Conservation (phyloP, 2,113 vertebrate species). For the Rhynchomys soricoides region DNA sequence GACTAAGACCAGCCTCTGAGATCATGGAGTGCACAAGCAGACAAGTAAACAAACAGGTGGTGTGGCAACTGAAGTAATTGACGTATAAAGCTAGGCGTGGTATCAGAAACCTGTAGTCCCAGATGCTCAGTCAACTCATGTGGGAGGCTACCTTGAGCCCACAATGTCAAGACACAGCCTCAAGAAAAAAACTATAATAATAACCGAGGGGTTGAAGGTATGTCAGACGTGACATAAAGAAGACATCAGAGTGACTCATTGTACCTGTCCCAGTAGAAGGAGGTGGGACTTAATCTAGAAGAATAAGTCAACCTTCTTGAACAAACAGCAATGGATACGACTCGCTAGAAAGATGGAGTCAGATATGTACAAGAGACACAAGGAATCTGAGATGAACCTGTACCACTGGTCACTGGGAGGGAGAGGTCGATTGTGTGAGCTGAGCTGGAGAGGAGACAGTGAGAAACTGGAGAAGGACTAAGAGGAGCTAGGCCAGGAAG, state of each 20-base stretch:
- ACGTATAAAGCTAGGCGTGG: not conserved
- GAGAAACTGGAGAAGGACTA: not conserved
- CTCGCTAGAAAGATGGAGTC: not conserved
- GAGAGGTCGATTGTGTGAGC: not conserved
- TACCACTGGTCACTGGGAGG: not conserved
- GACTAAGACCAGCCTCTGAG: not conserved
- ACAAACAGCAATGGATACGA: not conserved
- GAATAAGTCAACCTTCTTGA: not conserved
- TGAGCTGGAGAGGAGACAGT: not conserved
- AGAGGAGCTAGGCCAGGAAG: not conserved
- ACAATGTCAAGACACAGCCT: not conserved
- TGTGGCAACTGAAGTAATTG: not conserved
- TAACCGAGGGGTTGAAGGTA: not conserved
- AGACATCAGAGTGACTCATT: not conserved
- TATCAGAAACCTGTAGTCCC: not conserved
- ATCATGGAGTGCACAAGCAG: not conserved
- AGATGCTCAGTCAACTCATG: not conserved
- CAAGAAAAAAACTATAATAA: not conserved
- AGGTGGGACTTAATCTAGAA: not conserved
- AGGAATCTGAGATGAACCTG: not conserved
- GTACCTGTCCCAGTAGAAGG: not conserved
- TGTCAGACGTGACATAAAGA: not conserved
- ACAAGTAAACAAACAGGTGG: not conserved
- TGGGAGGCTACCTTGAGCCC: not conserved
- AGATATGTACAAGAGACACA: not conserved